phyloP scores from a whole-genome alignment of 2,797 vertebrate genomes.

The Petrocephalus schoutedeni region DNA sequence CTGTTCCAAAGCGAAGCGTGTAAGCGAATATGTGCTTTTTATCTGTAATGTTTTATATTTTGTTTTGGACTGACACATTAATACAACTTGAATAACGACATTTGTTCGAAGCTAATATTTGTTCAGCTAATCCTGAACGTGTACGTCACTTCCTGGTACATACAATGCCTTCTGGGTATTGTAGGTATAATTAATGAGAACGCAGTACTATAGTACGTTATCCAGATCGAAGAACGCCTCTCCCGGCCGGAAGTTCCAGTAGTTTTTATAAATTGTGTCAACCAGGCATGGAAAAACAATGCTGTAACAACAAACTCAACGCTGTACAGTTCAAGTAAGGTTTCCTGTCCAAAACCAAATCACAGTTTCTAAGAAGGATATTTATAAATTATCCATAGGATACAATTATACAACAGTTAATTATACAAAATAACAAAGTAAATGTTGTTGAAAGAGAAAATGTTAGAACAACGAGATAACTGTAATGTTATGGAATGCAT shows the following conservation, averaged over 20 bases:
- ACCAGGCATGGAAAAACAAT: background rate
- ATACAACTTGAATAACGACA: background rate
- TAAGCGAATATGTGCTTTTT: background rate
- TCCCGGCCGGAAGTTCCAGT: background rate
- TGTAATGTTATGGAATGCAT: background rate
- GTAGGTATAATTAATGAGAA: background rate
- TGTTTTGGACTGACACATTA: background rate
- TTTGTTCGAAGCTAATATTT: background rate
- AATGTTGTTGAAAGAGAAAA: too few species aligned
- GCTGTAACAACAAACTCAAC: background rate
- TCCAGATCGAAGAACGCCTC: background rate
- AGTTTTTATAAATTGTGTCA: background rate
- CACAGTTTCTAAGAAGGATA: too few species aligned
- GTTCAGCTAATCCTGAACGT: background rate
- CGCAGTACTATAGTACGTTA: background rate
- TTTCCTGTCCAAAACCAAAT: too few species aligned
- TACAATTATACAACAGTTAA: too few species aligned
- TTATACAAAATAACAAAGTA: too few species aligned
- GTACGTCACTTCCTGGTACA: background rate
- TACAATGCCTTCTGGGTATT: background rate
- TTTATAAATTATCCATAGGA: too few species aligned
- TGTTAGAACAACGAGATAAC: background rate
- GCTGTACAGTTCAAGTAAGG: background rate
- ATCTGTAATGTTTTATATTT: background rate
- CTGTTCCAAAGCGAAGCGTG: background rate